phyloP scores from a whole-genome alignment of 2,797 vertebrate species.

The Cottoperca gobio region DNA sequence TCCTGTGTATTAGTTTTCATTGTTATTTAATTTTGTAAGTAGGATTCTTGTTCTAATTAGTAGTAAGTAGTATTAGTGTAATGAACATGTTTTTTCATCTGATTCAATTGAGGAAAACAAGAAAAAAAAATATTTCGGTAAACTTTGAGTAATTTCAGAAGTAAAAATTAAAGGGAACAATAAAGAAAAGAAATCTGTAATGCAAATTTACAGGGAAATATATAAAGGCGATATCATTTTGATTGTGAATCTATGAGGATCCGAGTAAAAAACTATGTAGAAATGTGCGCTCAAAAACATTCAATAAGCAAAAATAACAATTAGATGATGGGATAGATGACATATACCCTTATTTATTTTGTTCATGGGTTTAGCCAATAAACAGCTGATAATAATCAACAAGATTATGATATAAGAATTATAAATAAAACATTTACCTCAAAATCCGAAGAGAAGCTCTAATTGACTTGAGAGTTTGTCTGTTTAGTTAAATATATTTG shows the following conservation, averaged over 20 bases:
- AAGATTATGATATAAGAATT: too few species aligned
- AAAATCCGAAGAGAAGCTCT: too few species aligned
- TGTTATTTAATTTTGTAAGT: neutral
- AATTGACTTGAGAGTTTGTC: too few species aligned
- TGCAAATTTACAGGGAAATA: neutral
- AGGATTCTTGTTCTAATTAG: too few species aligned
- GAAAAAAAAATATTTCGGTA: too few species aligned
- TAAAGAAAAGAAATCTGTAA: neutral
- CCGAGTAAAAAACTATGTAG: neutral
- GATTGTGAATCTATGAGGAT: neutral
- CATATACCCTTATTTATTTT: too few species aligned
- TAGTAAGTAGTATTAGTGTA: too few species aligned
- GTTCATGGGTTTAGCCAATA: too few species aligned
- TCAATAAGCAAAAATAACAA: neutral
- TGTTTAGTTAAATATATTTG: too few species aligned
- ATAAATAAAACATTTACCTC: too few species aligned
- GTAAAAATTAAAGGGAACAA: neutral
- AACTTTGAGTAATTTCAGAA: neutral
- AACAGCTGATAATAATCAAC: too few species aligned
- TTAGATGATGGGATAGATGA: neutral
- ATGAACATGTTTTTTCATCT: neutral
- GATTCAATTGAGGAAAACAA: neutral
- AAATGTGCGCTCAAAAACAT: neutral
- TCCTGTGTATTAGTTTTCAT: neutral
- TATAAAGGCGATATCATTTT: neutral